Evolutionary conservation across 2,113 vertebrate genomes (phyloP).

Genomic region (Nyctibius bracteatus): DNA sequence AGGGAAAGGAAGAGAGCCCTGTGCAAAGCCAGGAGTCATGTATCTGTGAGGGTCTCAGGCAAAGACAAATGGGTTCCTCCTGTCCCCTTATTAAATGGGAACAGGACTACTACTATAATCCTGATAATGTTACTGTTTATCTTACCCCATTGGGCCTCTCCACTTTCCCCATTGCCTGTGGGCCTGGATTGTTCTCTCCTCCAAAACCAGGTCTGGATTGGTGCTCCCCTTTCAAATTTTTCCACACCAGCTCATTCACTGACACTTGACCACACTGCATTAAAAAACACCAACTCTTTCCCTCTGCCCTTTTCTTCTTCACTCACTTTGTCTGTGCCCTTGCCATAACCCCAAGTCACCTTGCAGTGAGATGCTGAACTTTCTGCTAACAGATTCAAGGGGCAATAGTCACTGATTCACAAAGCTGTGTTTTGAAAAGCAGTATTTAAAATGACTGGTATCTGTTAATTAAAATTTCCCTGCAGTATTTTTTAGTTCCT

Average conservation of each 20-base stretch:
- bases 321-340: neutral
- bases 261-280: neutral
- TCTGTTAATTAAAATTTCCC: neutral
- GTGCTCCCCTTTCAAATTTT: neutral
- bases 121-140: neutral
- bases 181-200: neutral
- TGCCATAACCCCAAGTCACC: neutral
- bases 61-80: neutral
- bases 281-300: neutral
- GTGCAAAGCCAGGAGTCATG: neutral
- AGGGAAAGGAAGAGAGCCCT: neutral
- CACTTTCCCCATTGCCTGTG: neutral
- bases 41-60: neutral
- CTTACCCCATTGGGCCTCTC: neutral
- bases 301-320: neutral
- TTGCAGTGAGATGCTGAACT: neutral
- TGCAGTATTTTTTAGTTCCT: neutral
- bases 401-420: neutral
- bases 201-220: neutral
- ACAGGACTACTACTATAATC: fast-evolving
- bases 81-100: neutral
- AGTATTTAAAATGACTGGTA: neutral
- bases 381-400: neutral
- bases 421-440: neutral
- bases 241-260: neutral